A percentile compares a stretch with the other conserved stretches of the same genome.
These are phyloP conservation scores for Cheilosia pagana DNA, from an alignment of 2,888 invertebrate species.

Conservation along the genomic window DNA sequence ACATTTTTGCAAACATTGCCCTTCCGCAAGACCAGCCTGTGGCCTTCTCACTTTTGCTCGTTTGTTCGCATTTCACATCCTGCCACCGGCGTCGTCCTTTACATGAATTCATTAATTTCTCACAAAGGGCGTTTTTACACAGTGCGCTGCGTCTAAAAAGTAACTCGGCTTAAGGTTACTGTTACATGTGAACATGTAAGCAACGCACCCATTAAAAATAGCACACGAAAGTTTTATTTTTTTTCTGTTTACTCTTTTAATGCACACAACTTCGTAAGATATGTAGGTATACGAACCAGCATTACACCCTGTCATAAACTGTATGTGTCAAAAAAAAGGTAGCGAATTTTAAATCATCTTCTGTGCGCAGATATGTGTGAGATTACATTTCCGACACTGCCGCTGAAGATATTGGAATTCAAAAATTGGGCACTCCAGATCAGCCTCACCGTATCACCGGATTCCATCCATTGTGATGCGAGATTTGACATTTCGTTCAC, in stretches of 20 bases:
- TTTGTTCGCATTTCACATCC: conserved; percentile 19
- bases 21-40: neutral
- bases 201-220: conserved; percentile 36
- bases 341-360: conserved; percentile 45
- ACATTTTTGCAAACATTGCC: conserved; percentile 5
- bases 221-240: conserved; percentile 35
- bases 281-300: neutral
- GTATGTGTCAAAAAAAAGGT: conserved; percentile 29
- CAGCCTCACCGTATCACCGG: neutral
- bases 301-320: conserved; percentile 14
- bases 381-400: conserved; percentile 45
- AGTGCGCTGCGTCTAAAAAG: conserved; percentile 1
- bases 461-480: conserved; percentile 15
- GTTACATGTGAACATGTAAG: conserved; percentile 21
- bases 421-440: conserved; percentile 10
- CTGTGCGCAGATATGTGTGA: conserved; percentile 55
- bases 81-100: conserved; percentile 18
- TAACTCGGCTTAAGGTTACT: conserved; percentile 16
- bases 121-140: conserved; percentile 25
- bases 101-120: conserved; percentile 55
- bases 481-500: conserved; percentile 17
- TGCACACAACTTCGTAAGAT: conserved; percentile 11
- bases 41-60: neutral
- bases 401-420: conserved; percentile 48
- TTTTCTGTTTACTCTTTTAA: neutral